Conservation (phyloP, 1,140 invertebrate species). For the Conus betulinus region DNA sequence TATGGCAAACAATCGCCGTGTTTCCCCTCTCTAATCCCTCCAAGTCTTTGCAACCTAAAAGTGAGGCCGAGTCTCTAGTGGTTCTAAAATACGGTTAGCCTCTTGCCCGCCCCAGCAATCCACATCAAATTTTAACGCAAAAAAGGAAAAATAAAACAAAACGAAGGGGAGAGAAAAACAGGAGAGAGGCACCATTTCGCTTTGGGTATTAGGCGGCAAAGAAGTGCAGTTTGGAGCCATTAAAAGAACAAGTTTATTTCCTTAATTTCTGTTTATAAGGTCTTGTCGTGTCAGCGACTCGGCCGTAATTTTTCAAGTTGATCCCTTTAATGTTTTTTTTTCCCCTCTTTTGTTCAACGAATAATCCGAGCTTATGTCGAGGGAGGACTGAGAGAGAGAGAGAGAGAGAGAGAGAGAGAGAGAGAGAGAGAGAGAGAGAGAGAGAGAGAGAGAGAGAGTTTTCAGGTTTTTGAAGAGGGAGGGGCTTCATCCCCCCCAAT, state of each 20-base stretch:
- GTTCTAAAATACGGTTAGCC: conserved; percentile 28
- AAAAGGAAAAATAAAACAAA: not conserved
- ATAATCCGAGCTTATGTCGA: not conserved
- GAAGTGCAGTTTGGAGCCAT: not conserved
- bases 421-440: conserved; percentile 23
- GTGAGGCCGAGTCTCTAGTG: not conserved
- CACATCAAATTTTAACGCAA: conserved; percentile 17
- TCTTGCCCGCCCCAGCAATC: conserved; percentile 12
- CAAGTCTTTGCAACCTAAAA: conserved; percentile 13
- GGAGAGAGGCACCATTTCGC: not conserved
- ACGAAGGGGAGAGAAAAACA: not conserved
- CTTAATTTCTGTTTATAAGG: conserved; percentile 27
- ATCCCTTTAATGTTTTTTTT: conserved; percentile 31
- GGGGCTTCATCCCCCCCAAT: too few relatives aligned
- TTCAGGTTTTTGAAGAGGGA: too few relatives aligned
- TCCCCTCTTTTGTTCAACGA: not conserved
- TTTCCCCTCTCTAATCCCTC: not conserved
- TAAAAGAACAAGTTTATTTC: conserved; percentile 25
- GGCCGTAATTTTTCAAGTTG: conserved; percentile 6
- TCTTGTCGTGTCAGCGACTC: not conserved
- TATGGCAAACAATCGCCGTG: conserved; percentile 21
- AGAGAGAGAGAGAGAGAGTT: not conserved
- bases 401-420: not conserved
- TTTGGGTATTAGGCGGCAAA: not conserved
- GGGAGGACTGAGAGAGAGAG: not conserved